phyloP scores from a whole-genome alignment of 2,888 invertebrate genomes.

The Malthinus flaveolus region DNA sequence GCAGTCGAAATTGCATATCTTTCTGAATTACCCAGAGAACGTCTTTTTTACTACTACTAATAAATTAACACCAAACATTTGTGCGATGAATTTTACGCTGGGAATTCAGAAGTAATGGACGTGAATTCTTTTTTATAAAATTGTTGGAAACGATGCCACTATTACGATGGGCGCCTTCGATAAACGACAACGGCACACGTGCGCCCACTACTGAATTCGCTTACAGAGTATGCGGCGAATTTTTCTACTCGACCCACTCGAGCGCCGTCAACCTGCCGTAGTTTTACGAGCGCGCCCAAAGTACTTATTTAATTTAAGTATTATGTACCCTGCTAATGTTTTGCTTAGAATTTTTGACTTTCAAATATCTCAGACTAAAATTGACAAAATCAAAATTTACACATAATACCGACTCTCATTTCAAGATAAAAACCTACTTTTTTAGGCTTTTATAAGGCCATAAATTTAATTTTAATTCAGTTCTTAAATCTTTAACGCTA shows the following conservation, averaged over 20 bases:
- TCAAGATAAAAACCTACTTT: too few species aligned
- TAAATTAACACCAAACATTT: neutral
- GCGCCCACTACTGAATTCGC: too few species aligned
- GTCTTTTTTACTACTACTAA: neutral
- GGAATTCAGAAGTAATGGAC: conserved; percentile 46
- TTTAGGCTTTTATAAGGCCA: too few species aligned
- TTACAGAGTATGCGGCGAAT: too few species aligned
- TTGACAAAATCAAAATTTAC: neutral
- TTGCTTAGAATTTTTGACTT: conserved; percentile 7
- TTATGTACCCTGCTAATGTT: conserved; percentile 50
- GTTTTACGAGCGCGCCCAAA: too few species aligned
- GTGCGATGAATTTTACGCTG: conserved; percentile 13
- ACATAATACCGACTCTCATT: neutral
- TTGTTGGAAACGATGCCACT: conserved; percentile 26
- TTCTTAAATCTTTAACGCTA: too few species aligned
- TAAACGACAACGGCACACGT: too few species aligned
- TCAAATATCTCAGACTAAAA: conserved; percentile 9
- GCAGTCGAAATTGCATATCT: conserved; percentile 46
- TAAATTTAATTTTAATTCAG: too few species aligned
- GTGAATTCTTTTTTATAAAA: conserved; percentile 37
- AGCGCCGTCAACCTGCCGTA: too few species aligned
- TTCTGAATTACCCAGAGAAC: conserved; percentile 42
- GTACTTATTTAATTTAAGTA: conserved; percentile 24
- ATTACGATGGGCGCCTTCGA: neutral
- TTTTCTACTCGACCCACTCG: too few species aligned